Evolutionary conservation across 2,888 invertebrate genomes (phyloP), one percentile per base, ranked within the genome.

Genomic region (Belgica antarctica): DNA sequence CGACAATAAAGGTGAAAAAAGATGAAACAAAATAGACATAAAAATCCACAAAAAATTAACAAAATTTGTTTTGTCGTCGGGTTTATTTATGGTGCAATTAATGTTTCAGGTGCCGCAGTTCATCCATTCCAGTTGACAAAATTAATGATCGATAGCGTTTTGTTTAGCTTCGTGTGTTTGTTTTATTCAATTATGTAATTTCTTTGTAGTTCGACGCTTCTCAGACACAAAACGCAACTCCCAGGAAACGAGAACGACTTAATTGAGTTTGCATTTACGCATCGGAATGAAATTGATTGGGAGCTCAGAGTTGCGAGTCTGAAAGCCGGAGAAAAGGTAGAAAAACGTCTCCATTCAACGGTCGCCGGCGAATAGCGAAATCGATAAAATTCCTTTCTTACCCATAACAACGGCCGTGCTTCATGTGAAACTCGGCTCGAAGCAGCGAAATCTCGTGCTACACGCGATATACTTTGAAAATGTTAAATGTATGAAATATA

Each of bases 1-100:
- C 68, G 68, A 68, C 68, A 68, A 68, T 68, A 68, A 68, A 47
- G 57, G 10, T 41, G 41, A 68, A 36, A 65, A 68, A 68, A 27
- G 52, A 68, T 57, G 68, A 52, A 68, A 68, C 65, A 65, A 59
- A 63, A 63, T 63, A 25, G 63, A 63, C 17, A 52, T n/a, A 46
- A 41, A 52, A 52, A 52, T 52, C 19, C 52, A 17, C 52, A 22
- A 22, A 52, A 52, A 19, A 46, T 46, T 46, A 46, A 15, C 12
- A 46, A 17, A 17, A 22, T 52, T 22, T 7, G 1, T 59, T 59
- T 59, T 7, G 10, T 27, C n/a, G 12, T 8, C 15, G 12, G 19
- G 15, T 7, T 10, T 7, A 31, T 31, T 31, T 31, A 31, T 31
- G 4, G 4, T 31, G 5, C 5, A n/a, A 10, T 41, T 41, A n/a